Conservation (phyloP, 2,797 vertebrate species). For the Smutsia gigantea region DNA sequence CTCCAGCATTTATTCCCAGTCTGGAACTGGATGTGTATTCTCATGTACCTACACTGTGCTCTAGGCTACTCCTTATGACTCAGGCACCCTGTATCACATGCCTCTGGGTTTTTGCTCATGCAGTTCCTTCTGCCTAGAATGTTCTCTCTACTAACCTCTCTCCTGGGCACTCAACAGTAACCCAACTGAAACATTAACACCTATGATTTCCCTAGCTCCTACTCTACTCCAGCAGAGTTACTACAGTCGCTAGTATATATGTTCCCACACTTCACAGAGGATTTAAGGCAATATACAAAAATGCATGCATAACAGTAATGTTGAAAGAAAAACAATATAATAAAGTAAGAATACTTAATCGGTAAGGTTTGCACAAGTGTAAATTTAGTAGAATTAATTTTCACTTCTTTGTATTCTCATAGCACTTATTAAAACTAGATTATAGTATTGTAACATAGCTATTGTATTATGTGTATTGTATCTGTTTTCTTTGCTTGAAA, state of each 20-base stretch:
- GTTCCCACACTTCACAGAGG: neutral
- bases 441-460: neutral
- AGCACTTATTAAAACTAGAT: conserved; percentile 17
- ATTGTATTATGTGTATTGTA: neutral
- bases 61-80: neutral
- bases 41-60: neutral
- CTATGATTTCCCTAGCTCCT: conserved; percentile 8
- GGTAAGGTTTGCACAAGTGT: neutral
- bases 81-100: neutral
- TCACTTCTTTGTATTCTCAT: conserved; percentile 32
- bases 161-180: neutral
- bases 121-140: neutral
- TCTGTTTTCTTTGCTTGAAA: conserved; percentile 44
- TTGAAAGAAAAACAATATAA: conserved; percentile 25
- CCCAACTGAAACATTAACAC: neutral
- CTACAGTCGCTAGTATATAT: neutral
- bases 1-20: neutral
- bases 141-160: neutral
- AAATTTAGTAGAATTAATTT: conserved; percentile 7
- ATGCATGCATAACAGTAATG: neutral
- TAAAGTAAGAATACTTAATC: conserved; percentile 39
- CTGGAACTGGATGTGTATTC: neutral
- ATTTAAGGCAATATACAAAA: conserved; percentile 33
- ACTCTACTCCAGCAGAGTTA: neutral
- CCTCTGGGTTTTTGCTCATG: neutral